Base-by-base conservation (phyloP, 1,140 invertebrate species). In the Drosophila subpulchrella region DNA sequence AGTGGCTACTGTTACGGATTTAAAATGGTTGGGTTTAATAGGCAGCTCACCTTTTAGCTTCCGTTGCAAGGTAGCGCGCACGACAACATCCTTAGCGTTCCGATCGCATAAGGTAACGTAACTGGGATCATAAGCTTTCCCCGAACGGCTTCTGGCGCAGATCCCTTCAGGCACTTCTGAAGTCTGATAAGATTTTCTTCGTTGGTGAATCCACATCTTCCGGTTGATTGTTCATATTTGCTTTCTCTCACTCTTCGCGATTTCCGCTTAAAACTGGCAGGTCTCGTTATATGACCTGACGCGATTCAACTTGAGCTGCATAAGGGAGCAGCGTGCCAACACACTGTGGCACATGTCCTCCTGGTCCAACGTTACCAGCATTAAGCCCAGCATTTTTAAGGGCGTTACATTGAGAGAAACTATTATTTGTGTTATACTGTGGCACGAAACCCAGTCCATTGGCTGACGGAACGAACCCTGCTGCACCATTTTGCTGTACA, bases 71-170 rank as follows among this genome's bases (percentile, higher is more conserved):
- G n/a, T n/a, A n/a, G n/a, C n/a, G n/a, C n/a, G n/a, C n/a, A n/a
- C n/a, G n/a, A 39, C 10, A 60, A 24, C 46, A 30, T 60, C n/a
- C 58, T 59, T 12, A 48, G 13, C 8, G 44, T 59, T 3, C 57
- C 57, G 11, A 60, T 39, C 3, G 20, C 17, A 39, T 50, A 50
- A 7, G 58, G 20, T 11, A 48, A 17, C 30, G 36, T 60, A 20
- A 32, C 17, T 42, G 17, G 44, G 17, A 48, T 15, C 44, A 60
- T 48, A 4, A 48, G 57, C 13, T 59, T 48, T 34, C 6, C 6
- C 32, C 32, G 32, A 8, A 48, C 32, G 32, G 57, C 42, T 4
- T 38, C 32, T 6, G 27, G 7, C n/a, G 57, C 32, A 8, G 44
- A 24, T 36, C 32, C 32, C 38, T 17, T 27, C 4, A 38, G 44